Percentiles rank a stretch among this genome's conserved stretches.
phyloP scores from a whole-genome alignment of 2,113 vertebrate species.

The Melanerpes aurifrons region DNA sequence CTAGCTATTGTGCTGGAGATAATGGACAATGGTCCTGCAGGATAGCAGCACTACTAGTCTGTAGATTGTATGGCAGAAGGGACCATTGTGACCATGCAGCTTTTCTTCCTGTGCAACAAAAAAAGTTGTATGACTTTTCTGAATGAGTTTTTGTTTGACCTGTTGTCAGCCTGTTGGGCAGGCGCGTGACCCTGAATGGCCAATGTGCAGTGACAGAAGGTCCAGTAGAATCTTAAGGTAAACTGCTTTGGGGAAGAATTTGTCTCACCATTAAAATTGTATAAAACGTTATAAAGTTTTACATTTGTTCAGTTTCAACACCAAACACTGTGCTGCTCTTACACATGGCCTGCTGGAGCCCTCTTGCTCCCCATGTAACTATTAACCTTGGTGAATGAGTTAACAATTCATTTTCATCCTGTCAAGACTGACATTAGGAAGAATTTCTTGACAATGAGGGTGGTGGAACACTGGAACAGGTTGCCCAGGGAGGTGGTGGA shows the following conservation, averaged over 20 bases:
- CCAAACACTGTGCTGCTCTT: not conserved
- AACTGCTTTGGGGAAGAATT: not conserved
- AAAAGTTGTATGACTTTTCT: not conserved
- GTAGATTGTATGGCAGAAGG: not conserved
- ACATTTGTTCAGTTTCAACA: not conserved
- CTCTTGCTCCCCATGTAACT: not conserved
- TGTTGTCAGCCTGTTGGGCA: not conserved
- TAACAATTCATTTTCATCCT: not conserved
- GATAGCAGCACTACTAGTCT: not conserved
- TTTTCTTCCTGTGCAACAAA: constrained; percentile 28
- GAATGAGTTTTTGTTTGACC: not conserved
- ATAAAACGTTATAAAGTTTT: not conserved
- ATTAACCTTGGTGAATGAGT: not conserved
- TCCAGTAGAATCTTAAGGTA: not conserved
- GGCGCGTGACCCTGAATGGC: not conserved
- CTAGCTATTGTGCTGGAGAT: not conserved
- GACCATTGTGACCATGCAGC: not conserved
- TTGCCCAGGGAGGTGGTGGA: too few species aligned
- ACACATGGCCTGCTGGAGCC: not conserved
- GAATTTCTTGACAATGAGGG: too few species aligned
- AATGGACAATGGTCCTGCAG: constrained; percentile 7
- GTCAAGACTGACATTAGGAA: not conserved
- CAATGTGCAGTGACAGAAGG: not conserved
- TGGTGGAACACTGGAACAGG: too few species aligned
- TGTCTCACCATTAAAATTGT: not conserved